phyloP scores from a whole-genome alignment of 2,113 vertebrate species.

The Tichodroma muraria region DNA sequence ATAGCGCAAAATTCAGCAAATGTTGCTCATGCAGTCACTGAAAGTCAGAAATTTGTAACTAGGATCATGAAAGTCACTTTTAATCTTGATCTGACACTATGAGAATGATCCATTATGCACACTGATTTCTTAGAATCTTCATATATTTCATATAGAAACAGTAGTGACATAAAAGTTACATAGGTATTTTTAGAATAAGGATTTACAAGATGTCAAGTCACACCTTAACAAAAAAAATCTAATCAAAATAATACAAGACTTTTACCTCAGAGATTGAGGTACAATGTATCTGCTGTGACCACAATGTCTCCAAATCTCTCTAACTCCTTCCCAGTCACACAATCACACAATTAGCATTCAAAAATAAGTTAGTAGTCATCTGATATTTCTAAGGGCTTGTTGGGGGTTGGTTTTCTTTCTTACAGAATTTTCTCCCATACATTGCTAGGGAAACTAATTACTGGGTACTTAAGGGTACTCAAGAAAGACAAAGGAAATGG shows the following conservation, averaged over 20 bases:
- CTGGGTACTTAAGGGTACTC: too few relatives aligned
- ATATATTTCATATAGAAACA: neutral
- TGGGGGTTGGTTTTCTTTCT: too few relatives aligned
- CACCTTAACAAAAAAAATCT: neutral
- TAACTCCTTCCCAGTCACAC: neutral
- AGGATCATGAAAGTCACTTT: neutral
- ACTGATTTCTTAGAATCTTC: neutral
- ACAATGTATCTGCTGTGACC: neutral
- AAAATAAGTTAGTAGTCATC: neutral
- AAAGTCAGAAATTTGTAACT: neutral
- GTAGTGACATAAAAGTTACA: neutral
- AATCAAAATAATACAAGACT: neutral
- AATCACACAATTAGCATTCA: neutral
- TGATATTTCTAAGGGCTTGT: neutral
- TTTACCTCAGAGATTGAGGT: neutral
- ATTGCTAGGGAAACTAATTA: too few relatives aligned
- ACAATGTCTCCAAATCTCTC: neutral
- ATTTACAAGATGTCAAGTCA: neutral
- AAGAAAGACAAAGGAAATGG: too few relatives aligned
- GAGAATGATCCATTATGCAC: neutral
- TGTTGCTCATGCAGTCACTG: neutral
- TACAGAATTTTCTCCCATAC: too few relatives aligned
- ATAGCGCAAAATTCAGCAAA: neutral
- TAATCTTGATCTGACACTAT: neutral
- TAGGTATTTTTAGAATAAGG: neutral